Percentiles rank a stretch among this genome's conserved stretches.
phyloP scores from a whole-genome alignment of 2,113 vertebrate genomes.

The Entelurus aequoreus region DNA sequence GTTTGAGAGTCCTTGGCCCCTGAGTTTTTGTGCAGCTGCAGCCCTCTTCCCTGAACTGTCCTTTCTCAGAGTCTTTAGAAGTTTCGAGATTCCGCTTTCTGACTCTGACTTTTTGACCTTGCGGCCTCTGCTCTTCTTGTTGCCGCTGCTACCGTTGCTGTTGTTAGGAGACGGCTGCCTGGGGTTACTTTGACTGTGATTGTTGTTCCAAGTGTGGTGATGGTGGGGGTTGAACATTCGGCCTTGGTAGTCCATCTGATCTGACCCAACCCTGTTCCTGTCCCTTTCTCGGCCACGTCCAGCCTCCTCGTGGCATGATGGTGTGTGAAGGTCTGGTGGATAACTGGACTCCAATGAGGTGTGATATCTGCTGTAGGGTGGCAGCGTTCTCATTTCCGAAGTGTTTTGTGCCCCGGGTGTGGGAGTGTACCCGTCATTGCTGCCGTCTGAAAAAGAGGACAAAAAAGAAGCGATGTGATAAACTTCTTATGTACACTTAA shows the following conservation, averaged over 20 bases:
- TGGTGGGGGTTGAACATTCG: conserved; percentile 73
- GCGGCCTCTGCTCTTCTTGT: conserved; percentile 67
- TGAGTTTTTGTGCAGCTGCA: conserved; percentile 72
- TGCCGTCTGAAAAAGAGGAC: conserved; percentile 82
- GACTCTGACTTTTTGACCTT: conserved; percentile 76
- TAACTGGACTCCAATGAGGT: conserved; percentile 91
- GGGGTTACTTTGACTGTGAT: conserved; percentile 74
- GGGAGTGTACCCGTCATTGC: conserved; percentile 92
- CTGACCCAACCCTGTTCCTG: conserved; percentile 65
- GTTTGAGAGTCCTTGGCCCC: conserved; percentile 68
- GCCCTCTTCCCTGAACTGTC: conserved; percentile 72
- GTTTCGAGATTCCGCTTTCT: conserved; percentile 75
- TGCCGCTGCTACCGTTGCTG: conserved; percentile 44
- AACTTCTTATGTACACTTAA: background rate
- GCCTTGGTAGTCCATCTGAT: conserved; percentile 80
- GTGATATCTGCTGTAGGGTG: conserved; percentile 79
- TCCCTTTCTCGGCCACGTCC: conserved; percentile 76
- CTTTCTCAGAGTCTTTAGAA: conserved; percentile 74
- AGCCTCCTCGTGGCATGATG: conserved; percentile 87
- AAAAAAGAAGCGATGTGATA: conserved; percentile 1
- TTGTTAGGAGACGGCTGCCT: conserved; percentile 77
- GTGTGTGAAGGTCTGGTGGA: conserved; percentile 92
- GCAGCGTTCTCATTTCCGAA: conserved; percentile 88
- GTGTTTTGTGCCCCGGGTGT: conserved; percentile 90
- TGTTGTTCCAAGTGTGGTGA: conserved; percentile 87